phyloP scores from a whole-genome alignment of 2,888 invertebrate genomes.

The Clistopyga incitator region DNA sequence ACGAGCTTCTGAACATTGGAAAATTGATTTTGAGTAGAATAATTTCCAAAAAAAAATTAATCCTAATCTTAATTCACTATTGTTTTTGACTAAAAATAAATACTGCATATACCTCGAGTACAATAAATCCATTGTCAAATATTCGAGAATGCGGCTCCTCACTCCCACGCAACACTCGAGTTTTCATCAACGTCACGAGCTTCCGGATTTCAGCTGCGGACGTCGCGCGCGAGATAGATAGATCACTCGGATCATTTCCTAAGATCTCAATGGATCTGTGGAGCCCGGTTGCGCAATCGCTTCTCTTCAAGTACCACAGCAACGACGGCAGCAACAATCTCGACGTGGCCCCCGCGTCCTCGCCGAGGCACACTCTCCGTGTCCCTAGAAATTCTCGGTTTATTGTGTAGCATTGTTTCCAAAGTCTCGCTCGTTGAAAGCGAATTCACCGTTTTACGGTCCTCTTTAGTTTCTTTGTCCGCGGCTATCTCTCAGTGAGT shows the following conservation, averaged over 20 bases:
- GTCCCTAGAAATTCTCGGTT: conserved; percentile 49
- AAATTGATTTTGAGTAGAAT: not conserved
- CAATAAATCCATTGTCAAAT: conserved; percentile 12
- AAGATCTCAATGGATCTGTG: conserved; percentile 48
- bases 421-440: conserved; percentile 34
- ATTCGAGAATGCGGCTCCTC: not conserved
- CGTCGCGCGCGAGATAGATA: conserved; percentile 50
- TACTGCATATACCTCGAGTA: not conserved
- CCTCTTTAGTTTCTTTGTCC: conserved; percentile 38
- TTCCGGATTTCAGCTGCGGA: conserved; percentile 58
- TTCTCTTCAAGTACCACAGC: conserved; percentile 10
- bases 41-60: not conserved
- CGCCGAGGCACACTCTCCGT: conserved; percentile 20
- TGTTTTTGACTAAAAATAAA: too few relatives aligned
- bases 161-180: conserved; percentile 8
- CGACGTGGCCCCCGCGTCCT: not conserved
- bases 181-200: conserved; percentile 55
- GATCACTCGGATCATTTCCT: conserved; percentile 48
- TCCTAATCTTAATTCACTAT: too few relatives aligned
- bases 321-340: not conserved
- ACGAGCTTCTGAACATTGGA: not conserved
- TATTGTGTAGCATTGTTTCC: conserved; percentile 49
- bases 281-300: conserved; percentile 32
- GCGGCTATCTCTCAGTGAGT: conserved; percentile 37
- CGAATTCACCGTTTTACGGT: conserved; percentile 35